Base-by-base conservation (phyloP, 2,888 invertebrate species). In the Myopa testacea region DNA sequence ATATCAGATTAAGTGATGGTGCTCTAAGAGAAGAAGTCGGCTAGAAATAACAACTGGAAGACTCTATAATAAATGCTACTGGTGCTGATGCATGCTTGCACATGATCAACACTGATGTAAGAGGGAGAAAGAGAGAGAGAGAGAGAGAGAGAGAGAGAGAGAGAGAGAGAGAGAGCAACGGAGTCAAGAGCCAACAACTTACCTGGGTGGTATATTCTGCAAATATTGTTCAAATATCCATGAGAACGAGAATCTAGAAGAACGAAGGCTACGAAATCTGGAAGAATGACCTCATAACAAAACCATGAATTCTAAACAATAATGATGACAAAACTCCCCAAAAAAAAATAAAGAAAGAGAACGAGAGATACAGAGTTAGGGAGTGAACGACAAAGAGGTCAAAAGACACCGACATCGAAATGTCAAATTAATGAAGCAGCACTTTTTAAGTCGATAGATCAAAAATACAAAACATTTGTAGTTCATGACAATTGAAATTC, bases 381-480 rank as follows among this genome's bases (percentile, higher is more conserved):
- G 55, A 14, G 55, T 14, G 16, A n/a, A 55, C 10, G 55, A n/a
- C 10, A 34, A 67, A 14, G 37, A 67, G 38, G 45, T 45, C 10
- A 45, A 45, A 45, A 40, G 40, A 37, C 38, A 34, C 34, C 45
- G 52, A 60, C 40, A n/a, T 4, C 12, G 37, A 71, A 58, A 38
- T 71, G 71, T 71, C 19, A 71, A 58, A 71, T 58, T 38, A 71
- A 71, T 58, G 58, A 71, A 60, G 60, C 26, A 55, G 55, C 58
- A 58, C 38, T 45, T 38, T 71, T 38, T 40, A 34, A 19, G n/a
- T 3, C n/a, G 16, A 60, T 60, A 71, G 38, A 55, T 60, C 58
- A 60, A 71, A 71, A 60, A 19, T 19, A 71, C 50, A 38, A 14
- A 55, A 38, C 7, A 8, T 40, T 67, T 67, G 67, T 67, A 45